Percentiles rank a stretch among this genome's conserved stretches.
Conservation (phyloP, 2,113 vertebrate genomes). For the Gallinago undulata region DNA sequence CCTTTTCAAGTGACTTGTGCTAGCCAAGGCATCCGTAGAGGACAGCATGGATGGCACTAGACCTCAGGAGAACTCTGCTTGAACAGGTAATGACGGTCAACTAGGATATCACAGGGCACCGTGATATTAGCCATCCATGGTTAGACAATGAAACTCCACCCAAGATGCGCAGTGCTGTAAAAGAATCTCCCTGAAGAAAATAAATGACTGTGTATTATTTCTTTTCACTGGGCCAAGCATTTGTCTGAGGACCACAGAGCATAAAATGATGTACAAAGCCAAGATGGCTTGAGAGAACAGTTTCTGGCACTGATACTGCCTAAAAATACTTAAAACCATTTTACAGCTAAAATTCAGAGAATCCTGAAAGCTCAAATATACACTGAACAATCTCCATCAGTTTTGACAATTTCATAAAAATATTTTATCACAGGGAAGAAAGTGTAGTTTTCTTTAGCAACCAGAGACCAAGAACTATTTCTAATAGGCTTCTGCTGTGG, state of each 20-base stretch:
- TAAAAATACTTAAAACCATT: background rate
- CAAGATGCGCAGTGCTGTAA: background rate
- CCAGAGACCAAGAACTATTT: background rate
- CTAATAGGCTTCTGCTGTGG: background rate
- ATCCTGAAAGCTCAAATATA: background rate
- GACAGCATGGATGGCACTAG: background rate
- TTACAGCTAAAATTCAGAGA: background rate
- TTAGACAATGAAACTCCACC: background rate
- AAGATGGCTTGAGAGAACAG: background rate
- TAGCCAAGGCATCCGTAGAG: background rate
- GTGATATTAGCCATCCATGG: background rate
- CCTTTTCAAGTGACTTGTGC: background rate
- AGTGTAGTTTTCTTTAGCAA: background rate
- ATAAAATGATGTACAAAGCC: background rate
- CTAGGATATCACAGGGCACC: background rate
- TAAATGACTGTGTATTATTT: background rate
- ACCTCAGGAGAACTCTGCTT: background rate
- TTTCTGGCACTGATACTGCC: background rate
- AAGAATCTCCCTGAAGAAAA: background rate
- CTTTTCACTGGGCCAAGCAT: background rate
- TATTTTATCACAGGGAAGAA: background rate
- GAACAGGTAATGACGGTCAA: background rate
- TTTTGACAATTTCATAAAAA: background rate
- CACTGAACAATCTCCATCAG: background rate
- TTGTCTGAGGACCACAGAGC: background rate